Base-by-base conservation (phyloP, 2,113 vertebrate species). In the Gymnobelideus leadbeateri region DNA sequence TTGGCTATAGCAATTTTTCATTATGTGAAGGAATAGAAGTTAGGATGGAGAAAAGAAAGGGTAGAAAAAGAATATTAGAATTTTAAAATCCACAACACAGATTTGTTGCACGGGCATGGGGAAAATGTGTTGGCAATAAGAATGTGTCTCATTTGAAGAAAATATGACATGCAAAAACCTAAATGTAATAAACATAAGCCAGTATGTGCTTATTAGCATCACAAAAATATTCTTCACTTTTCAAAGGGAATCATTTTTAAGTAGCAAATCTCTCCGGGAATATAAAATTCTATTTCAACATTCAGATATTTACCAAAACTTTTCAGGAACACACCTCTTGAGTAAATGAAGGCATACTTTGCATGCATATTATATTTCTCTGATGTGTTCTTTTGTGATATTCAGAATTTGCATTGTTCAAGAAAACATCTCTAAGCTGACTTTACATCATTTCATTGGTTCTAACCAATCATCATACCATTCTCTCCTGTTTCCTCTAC, bases 391-490 rank as follows among this genome's bases (percentile, higher is more conserved):
- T 28, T 54, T 57, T n/a, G 50, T 57, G 57, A 90, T 26, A 8
- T 47, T 43, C 26, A 2, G 47, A 31, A 93, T 47, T 89, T 12
- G 49, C 50, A 0, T 1, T 3, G 51, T 90, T 91, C 55, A 77
- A 50, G 47, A 84, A 84, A 92, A 28, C 51, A 47, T 84, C 89
- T 90, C 93, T 50, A 89, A 53, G 68, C 95, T 95, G 90, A 91
- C 51, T 11, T 53, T 89, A 89, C 31, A 37, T 92, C 61, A 28
- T 47, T 51, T 95, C 21, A 19, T 19, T 89, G 93, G 51, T 84
- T 93, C 92, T 95, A 51, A 51, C 47, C 52, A 54, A 4, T 84
- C 68, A 77, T n/a, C 68, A 43, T 84, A 84, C n/a, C 68, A 43
- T 84, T 84, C 68, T 84, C 68, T 84, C 68, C 68, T 43, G n/a